Evolutionary conservation across 1,140 invertebrate genomes (phyloP).

Genomic region (Hyposmocoma kahamanoa): DNA sequence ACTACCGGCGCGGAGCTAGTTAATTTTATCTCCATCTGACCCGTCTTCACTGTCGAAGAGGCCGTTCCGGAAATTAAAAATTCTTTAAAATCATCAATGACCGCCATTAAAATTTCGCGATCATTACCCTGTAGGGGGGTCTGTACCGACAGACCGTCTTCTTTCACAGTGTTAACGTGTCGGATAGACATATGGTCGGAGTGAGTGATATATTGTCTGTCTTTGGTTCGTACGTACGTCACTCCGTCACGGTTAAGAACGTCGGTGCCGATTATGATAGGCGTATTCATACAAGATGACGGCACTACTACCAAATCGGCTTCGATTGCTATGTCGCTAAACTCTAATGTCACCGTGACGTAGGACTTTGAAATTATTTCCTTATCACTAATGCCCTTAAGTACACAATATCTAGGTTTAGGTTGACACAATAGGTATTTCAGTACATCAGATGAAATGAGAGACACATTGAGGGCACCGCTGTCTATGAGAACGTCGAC

Average conservation of each 20-base stretch:
- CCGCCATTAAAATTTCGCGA: neutral
- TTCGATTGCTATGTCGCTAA: slow-evolving; percentile 15
- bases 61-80: slow-evolving; percentile 13
- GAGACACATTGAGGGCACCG: slow-evolving; percentile 15
- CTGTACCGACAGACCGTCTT: no score
- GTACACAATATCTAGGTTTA: slow-evolving; percentile 8
- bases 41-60: slow-evolving; percentile 10
- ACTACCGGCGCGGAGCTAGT: slow-evolving; percentile 1
- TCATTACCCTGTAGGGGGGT: neutral
- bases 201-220: slow-evolving; percentile 5
- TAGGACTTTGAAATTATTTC: slow-evolving; percentile 10
- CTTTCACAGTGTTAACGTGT: neutral
- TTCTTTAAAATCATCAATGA: slow-evolving; percentile 7
- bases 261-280: slow-evolving; percentile 22
- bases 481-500: slow-evolving; percentile 25
- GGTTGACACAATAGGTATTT: slow-evolving; percentile 17
- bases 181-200: neutral
- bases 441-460: slow-evolving; percentile 15
- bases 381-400: slow-evolving; percentile 18
- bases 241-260: slow-evolving; percentile 20
- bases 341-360: slow-evolving; percentile 14
- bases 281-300: slow-evolving; percentile 4
- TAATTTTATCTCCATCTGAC: slow-evolving; percentile 13
- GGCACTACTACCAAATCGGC: slow-evolving; percentile 20
- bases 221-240: slow-evolving; percentile 13